Evolutionary conservation across 2,888 invertebrate species (phyloP).

Genomic region (Lochmaea crataegi): DNA sequence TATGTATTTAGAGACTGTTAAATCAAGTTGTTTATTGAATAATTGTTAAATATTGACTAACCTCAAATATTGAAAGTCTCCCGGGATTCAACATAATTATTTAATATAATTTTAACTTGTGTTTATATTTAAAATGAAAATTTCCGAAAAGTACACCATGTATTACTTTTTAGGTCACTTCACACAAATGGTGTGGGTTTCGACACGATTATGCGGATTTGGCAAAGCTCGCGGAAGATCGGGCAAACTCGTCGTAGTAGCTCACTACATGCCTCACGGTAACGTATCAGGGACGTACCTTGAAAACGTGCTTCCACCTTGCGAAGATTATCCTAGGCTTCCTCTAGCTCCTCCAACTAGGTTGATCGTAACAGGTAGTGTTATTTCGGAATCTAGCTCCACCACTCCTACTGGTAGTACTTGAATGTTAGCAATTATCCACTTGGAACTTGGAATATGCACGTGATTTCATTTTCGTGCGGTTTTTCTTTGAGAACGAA

Average conservation of each 20-base stretch:
- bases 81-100: too few species aligned
- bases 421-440: too few species aligned
- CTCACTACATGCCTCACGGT: conserved; percentile 85
- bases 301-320: conserved; percentile 81
- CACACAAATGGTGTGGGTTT: conserved; percentile 87
- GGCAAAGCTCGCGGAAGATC: conserved; percentile 83
- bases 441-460: too few species aligned
- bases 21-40: too few species aligned
- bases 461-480: too few species aligned
- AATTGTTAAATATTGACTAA: too few species aligned
- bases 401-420: conserved; percentile 39
- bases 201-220: conserved; percentile 80
- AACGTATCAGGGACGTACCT: conserved; percentile 81
- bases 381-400: conserved; percentile 51
- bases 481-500: too few species aligned
- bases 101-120: too few species aligned
- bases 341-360: conserved; percentile 45
- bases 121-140: too few species aligned
- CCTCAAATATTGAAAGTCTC: too few species aligned
- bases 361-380: conserved; percentile 47
- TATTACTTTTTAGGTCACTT: conserved; percentile 77
- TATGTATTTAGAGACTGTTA: too few species aligned
- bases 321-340: conserved; percentile 64
- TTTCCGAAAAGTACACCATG: too few species aligned
- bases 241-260: conserved; percentile 85